These are phyloP conservation scores for Sussaba pulchella DNA, from an alignment of 2,888 invertebrate genomes.

Conservation along the genomic window DNA sequence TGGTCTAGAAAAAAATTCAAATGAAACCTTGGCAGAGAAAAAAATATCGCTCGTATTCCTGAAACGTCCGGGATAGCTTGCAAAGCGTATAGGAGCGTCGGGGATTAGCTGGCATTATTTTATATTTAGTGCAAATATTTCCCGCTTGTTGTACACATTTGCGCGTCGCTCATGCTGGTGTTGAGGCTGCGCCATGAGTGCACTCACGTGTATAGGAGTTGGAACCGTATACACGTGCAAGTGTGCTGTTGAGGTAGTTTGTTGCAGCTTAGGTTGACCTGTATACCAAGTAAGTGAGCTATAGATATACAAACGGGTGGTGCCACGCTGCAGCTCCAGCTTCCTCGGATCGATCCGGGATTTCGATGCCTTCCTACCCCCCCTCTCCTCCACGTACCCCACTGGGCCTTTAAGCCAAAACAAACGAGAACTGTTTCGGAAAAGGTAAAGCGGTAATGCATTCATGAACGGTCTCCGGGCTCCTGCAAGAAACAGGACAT, in stretches of 20 bases:
- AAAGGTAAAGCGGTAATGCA: conserved; percentile 77
- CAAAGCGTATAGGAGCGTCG: not conserved
- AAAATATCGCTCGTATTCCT: not conserved
- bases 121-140: no score
- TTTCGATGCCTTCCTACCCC: conserved; percentile 46
- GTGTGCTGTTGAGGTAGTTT: conserved; percentile 32
- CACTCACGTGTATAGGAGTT: no score
- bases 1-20: not conserved
- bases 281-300: not conserved
- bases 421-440: conserved; percentile 65
- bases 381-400: no score
- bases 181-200: no score
- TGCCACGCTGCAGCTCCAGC: conserved; percentile 39
- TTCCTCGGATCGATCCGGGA: conserved; percentile 27
- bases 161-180: no score
- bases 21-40: not conserved
- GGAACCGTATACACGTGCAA: not conserved
- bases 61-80: no score
- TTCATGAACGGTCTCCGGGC: conserved; percentile 77
- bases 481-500: conserved; percentile 75
- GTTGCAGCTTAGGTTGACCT: conserved; percentile 36
- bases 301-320: not conserved
- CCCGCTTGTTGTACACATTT: no score
- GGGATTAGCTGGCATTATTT: not conserved
- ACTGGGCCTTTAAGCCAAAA: no score